phyloP scores from a whole-genome alignment of 2,888 invertebrate species.

The Spisula subtruncata region DNA sequence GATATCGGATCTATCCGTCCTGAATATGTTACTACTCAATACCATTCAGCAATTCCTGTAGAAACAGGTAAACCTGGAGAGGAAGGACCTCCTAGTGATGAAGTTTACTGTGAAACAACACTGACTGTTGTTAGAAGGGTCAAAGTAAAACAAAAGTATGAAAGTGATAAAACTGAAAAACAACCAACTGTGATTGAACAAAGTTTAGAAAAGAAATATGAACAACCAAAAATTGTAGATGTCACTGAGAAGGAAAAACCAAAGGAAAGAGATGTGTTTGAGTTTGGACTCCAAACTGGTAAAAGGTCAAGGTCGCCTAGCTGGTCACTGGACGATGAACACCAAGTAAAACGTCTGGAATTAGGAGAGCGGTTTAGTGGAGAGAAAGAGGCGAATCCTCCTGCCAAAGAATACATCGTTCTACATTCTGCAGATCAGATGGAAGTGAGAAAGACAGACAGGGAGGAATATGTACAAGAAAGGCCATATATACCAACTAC shows the following conservation, averaged over 20 bases:
- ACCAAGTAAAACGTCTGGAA: conserved; percentile 49
- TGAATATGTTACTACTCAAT: conserved; percentile 59
- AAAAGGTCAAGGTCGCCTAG: conserved; percentile 54
- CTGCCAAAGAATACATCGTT: conserved; percentile 63
- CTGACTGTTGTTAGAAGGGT: conserved; percentile 66
- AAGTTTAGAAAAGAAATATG: conserved; percentile 40
- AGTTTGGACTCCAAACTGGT: neutral
- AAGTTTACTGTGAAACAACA: conserved; percentile 70
- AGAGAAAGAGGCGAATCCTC: conserved; percentile 61
- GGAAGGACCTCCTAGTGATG: conserved; percentile 67
- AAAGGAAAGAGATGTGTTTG: neutral
- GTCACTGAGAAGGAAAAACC: neutral
- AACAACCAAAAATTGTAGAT: conserved; percentile 53
- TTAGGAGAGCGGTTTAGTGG: conserved; percentile 31
- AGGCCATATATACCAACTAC: conserved; percentile 29
- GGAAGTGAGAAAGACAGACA: conserved; percentile 2
- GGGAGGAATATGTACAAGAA: conserved; percentile 41
- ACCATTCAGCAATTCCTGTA: conserved; percentile 60
- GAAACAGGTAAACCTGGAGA: conserved; percentile 60
- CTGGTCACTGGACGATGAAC: conserved; percentile 52
- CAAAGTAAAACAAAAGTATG: conserved; percentile 68
- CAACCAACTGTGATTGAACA: conserved; percentile 64
- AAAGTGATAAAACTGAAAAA: conserved; percentile 63
- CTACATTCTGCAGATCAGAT: conserved; percentile 24
- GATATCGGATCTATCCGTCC: conserved; percentile 48